These are phyloP conservation scores for Tipula vernalis DNA, from an alignment of 2,888 invertebrate genomes.

Conservation along the genomic window DNA sequence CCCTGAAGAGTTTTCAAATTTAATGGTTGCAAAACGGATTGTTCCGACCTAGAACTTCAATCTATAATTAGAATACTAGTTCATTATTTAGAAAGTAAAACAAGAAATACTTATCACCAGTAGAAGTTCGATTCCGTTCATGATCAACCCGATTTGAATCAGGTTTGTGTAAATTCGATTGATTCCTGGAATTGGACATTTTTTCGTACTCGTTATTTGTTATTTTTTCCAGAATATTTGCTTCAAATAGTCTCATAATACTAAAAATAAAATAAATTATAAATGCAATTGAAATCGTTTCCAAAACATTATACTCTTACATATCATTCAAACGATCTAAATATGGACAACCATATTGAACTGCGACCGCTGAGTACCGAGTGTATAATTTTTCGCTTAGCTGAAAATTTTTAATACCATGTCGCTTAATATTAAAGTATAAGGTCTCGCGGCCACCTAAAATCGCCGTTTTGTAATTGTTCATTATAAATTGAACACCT, in stretches of 20 bases:
- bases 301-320: conserved; percentile 37
- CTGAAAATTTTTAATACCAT: conserved; percentile 45
- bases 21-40: conserved; percentile 36
- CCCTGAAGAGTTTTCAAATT: conserved; percentile 60
- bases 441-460: conserved; percentile 63
- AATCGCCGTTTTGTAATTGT: conserved; percentile 47
- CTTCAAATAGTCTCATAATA: conserved; percentile 59
- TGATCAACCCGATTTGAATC: conserved; percentile 22
- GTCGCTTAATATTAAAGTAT: conserved; percentile 61
- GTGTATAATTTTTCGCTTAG: conserved; percentile 65
- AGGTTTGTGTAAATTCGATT: not conserved
- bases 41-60: not conserved
- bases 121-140: conserved; percentile 28
- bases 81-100: conserved; percentile 13
- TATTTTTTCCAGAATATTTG: conserved; percentile 63
- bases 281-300: not conserved
- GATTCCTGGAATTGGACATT: conserved; percentile 43
- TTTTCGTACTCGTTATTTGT: conserved; percentile 63
- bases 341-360: conserved; percentile 64
- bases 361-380: conserved; percentile 62
- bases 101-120: conserved; percentile 19
- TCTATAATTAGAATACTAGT: conserved; percentile 12
- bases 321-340: conserved; percentile 59
- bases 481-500: conserved; percentile 51
- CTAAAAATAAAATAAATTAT: conserved; percentile 30